Percentiles rank a stretch among this genome's conserved stretches.
These are phyloP conservation scores for Sylvilagus floridanus DNA, from an alignment of 2,797 vertebrate species.

Conservation along the genomic window DNA sequence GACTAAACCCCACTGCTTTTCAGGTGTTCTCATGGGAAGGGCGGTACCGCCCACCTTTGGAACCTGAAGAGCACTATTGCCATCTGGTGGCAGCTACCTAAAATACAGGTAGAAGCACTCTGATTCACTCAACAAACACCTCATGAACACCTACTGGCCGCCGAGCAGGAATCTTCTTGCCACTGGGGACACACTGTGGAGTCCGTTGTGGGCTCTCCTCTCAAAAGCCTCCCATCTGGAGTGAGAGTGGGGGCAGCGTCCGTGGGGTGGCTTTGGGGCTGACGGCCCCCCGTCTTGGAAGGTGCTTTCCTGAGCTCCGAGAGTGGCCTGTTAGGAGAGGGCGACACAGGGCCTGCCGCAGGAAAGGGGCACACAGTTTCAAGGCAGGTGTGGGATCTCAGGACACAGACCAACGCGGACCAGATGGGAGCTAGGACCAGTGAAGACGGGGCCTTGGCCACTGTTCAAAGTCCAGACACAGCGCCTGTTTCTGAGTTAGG, in stretches of 20 bases:
- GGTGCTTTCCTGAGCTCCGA: background rate
- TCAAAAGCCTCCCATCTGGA: background rate
- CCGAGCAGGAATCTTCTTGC: background rate
- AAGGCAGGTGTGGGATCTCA: background rate
- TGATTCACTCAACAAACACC: background rate
- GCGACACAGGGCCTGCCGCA: background rate
- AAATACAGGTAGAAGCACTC: slow-evolving; percentile 57
- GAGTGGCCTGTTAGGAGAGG: background rate
- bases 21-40: background rate
- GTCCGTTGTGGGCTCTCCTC: background rate
- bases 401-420: background rate
- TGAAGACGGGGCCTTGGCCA: background rate
- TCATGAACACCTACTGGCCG: background rate
- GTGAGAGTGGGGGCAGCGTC: background rate
- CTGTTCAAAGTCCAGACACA: background rate
- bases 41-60: rapidly evolving
- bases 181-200: background rate
- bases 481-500: background rate
- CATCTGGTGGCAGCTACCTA: slow-evolving; percentile 80
- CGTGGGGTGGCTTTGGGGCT: background rate
- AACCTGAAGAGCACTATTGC: slow-evolving; percentile 63
- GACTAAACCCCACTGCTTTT: background rate
- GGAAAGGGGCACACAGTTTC: background rate
- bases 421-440: background rate
- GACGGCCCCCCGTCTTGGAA: background rate